phyloP scores from a whole-genome alignment of 2,797 vertebrate species.

The Semotilus atromaculatus region DNA sequence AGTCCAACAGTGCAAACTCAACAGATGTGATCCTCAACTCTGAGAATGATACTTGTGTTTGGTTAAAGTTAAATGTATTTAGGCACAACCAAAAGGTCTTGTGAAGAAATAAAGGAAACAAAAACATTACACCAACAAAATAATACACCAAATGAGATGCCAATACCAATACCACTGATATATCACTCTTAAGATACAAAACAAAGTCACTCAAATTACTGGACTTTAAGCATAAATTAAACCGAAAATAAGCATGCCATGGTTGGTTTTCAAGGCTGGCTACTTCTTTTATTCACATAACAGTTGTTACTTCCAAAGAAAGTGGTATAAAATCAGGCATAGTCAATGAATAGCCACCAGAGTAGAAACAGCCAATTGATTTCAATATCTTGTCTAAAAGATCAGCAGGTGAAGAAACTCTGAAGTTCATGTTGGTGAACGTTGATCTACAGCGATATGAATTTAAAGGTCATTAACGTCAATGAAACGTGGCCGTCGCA shows the following conservation, averaged over 20 bases:
- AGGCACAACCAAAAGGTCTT: background rate
- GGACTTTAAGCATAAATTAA: background rate
- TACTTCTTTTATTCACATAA: background rate
- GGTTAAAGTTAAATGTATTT: background rate
- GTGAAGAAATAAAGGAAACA: background rate
- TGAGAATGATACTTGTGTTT: background rate
- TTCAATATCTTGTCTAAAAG: background rate
- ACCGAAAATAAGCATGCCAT: background rate
- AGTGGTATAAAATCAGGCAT: background rate
- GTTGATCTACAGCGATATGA: background rate
- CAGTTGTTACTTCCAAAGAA: background rate
- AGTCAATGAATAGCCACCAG: background rate
- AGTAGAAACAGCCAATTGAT: conserved; percentile 3
- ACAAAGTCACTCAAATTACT: background rate
- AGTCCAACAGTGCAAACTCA: conserved; percentile 15
- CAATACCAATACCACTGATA: background rate
- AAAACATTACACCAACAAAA: background rate
- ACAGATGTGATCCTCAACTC: conserved; percentile 17
- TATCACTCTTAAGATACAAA: background rate
- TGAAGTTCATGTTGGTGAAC: conserved; percentile 27
- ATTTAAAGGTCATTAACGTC: conserved; percentile 53
- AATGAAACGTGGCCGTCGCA: conserved; percentile 7
- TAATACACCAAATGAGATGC: background rate
- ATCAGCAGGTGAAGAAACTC: background rate
- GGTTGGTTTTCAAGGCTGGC: background rate